These are phyloP conservation scores for Nerophis ophidion DNA, from an alignment of 2,113 vertebrate species.

Conservation along the genomic window DNA sequence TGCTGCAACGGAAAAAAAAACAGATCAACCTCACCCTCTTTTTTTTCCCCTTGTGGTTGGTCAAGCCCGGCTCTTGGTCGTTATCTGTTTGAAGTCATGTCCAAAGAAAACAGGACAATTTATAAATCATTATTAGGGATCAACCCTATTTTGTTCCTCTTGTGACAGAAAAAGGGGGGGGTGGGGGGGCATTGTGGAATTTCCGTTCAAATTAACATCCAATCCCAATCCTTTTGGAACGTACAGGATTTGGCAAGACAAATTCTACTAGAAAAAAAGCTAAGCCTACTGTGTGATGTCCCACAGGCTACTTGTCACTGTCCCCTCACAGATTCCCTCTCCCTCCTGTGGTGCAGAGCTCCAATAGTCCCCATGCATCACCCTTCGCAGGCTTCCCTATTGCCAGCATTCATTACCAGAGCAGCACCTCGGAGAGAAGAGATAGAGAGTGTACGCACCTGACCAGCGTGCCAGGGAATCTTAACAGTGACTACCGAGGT, in stretches of 20 bases:
- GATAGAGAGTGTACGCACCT: slow-evolving; percentile 36
- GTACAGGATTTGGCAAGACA: slow-evolving; percentile 31
- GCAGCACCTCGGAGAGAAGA: slow-evolving; percentile 40
- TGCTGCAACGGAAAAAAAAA: slow-evolving; percentile 47
- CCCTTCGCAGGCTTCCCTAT: slow-evolving; percentile 41
- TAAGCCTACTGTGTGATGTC: slow-evolving; percentile 34
- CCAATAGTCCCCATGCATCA: slow-evolving; percentile 56
- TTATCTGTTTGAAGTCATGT: slow-evolving; percentile 40
- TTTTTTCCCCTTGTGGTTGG: slow-evolving; percentile 19
- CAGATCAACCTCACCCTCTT: slow-evolving; percentile 47
- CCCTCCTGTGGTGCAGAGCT: slow-evolving; percentile 43
- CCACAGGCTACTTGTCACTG: slow-evolving; percentile 53
- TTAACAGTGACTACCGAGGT: slow-evolving; percentile 45
- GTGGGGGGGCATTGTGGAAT: slow-evolving; percentile 36
- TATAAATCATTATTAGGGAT: slow-evolving; percentile 62
- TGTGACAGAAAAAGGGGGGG: slow-evolving; percentile 44
- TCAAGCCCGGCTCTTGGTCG: slow-evolving; percentile 6
- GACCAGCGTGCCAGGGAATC: slow-evolving; percentile 52
- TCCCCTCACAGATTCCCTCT: slow-evolving; percentile 19
- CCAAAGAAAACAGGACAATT: slow-evolving; percentile 69
- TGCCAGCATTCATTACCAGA: slow-evolving; percentile 45
- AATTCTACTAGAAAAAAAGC: slow-evolving; percentile 39
- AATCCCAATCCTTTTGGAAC: slow-evolving; percentile 24
- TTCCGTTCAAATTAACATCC: slow-evolving; percentile 31
- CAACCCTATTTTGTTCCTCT: slow-evolving; percentile 42